Base-by-base conservation (phyloP, 2,113 vertebrate genomes). In the Pavo muticus region DNA sequence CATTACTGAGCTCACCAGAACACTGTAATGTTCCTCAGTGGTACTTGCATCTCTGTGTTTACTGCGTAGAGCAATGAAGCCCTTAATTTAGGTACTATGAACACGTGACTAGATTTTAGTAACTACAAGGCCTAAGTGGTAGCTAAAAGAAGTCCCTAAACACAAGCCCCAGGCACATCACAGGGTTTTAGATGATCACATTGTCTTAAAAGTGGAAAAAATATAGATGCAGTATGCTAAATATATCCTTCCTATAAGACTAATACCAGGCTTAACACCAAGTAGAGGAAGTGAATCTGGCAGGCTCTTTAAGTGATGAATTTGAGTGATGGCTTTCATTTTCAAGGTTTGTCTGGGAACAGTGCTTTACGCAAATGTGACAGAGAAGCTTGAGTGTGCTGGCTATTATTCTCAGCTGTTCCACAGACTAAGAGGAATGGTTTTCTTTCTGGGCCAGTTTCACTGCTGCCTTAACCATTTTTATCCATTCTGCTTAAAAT, bases 321-420 rank as follows among this genome's bases (percentile, higher is more conserved):
- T 83, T 71, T 95, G 60, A 90, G 47, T 60, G 82, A 87, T 64
- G 71, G 32, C 23, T 88, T 94, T 92, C n/a, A 39, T 91, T 87
- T 87, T 61, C 70, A 92, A 97, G 59, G 45, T 90, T 76, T 85
- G 44, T 80, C 71, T 80, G 57, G 39, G 47, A 84, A 56, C 32
- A 56, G 23, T 23, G 37, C 37, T 92, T 94, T 90, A 86, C 0
- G 0, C 72, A 90, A 68, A 47, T 71, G 35, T 71, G 91, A 83
- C 84, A 95, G 91, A 91, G 59, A 90, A 91, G 56, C 39, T 64
- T n/a, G 72, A 85, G n/a, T 18, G 70, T 91, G 25, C 19, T 90
- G 85, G 90, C 75, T 91, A 92, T 94, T 95, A 85, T 90, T 83
- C 68, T 94, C 82, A 80, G 75, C 89, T 91, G 79, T 89, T 97